Percentiles rank a stretch among this genome's conserved stretches.
Evolutionary conservation across 2,797 vertebrate species (phyloP).

Genomic region (Anabas testudineus): DNA sequence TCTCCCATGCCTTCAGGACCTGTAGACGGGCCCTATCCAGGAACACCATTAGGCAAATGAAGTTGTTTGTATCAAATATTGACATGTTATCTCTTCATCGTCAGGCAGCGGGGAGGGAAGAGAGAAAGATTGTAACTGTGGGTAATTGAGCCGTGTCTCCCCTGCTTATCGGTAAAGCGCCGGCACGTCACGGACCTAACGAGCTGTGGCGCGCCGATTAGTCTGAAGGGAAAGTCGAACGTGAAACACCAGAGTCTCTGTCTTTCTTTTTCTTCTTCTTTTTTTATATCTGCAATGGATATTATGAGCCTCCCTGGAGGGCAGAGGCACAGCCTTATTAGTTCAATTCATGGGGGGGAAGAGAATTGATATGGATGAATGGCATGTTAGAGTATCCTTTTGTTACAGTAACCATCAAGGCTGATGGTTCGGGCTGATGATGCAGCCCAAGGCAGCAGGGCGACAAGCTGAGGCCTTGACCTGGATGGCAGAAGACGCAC

Average conservation of each 20-base stretch:
- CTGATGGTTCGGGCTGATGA: constrained; percentile 78
- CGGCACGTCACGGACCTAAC: constrained; percentile 84
- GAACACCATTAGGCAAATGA: constrained; percentile 83
- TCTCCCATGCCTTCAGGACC: constrained; percentile 74
- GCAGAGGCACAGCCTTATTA: constrained; percentile 84
- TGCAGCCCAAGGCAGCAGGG: constrained; percentile 77
- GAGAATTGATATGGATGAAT: constrained; percentile 81
- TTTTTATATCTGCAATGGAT: constrained; percentile 81
- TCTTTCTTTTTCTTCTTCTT: constrained; percentile 68
- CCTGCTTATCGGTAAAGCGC: constrained; percentile 83
- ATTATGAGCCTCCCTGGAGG: constrained; percentile 83
- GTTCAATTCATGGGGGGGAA: constrained; percentile 82
- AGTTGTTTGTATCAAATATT: constrained; percentile 86
- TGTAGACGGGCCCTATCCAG: constrained; percentile 77
- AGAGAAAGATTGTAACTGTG: constrained; percentile 82
- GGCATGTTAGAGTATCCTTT: constrained; percentile 81
- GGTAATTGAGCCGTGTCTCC: constrained; percentile 85
- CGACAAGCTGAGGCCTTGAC: constrained; percentile 76
- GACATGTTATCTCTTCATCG: constrained; percentile 84
- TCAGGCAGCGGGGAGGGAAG: constrained; percentile 69
- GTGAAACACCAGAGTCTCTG: constrained; percentile 79
- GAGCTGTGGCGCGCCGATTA: constrained; percentile 85
- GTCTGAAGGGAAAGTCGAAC: constrained; percentile 83
- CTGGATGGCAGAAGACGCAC: constrained; percentile 71
- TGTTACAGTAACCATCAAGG: constrained; percentile 84